A percentile compares a stretch with the other conserved stretches of the same genome.
Evolutionary conservation across 2,797 vertebrate species (phyloP).

Genomic region (Crenuchus spilurus): DNA sequence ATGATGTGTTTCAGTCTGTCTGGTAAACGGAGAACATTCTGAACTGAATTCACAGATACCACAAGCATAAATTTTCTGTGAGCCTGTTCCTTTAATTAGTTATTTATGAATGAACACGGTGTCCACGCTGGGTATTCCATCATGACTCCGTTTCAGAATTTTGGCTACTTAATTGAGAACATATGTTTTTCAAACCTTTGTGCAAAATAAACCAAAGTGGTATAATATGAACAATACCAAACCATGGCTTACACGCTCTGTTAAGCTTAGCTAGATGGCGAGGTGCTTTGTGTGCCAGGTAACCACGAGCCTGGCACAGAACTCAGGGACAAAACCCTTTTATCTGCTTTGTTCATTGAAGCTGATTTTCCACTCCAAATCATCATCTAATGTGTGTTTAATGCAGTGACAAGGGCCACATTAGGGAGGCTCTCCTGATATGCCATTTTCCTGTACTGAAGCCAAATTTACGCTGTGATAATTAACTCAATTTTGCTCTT

Average conservation of each 20-base stretch:
- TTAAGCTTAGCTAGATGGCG: slow-evolving; percentile 12
- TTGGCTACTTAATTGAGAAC: neutral
- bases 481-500: no score
- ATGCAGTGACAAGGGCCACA: neutral
- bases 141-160: neutral
- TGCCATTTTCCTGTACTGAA: no score
- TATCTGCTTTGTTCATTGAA: slow-evolving; percentile 14
- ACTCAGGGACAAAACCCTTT: slow-evolving; percentile 20
- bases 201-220: neutral
- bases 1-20: neutral
- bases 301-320: slow-evolving; percentile 39
- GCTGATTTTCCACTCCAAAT: slow-evolving; percentile 9
- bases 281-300: slow-evolving; percentile 26
- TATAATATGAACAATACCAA: neutral
- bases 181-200: no score
- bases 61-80: no score
- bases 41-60: neutral
- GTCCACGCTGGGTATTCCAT: neutral
- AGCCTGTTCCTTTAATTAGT: neutral
- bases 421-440: neutral
- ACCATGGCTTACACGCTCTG: slow-evolving; percentile 8
- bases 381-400: slow-evolving; percentile 14
- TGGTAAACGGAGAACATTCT: neutral
- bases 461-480: no score
- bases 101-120: neutral